Evolutionary conservation across 2,113 vertebrate species (phyloP).

Genomic region (Ivindomyrus marchei): DNA sequence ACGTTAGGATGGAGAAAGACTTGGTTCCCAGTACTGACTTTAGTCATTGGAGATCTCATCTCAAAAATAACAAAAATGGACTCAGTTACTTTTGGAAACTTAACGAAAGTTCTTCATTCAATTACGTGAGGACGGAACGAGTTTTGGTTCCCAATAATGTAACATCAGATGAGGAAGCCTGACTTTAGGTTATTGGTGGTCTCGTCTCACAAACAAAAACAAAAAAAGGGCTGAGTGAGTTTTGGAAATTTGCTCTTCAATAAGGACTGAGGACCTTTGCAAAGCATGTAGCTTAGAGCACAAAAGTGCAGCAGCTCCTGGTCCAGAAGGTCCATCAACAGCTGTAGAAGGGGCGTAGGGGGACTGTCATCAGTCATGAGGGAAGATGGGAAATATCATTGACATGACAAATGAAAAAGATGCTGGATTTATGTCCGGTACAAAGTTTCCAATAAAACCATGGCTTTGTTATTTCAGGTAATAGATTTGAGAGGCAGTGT

Average conservation of each 20-base stretch:
- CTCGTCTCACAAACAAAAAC: background rate
- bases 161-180: background rate
- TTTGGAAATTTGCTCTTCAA: background rate
- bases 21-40: background rate
- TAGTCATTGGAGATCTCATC: background rate
- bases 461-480: slow-evolving; percentile 78
- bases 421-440: slow-evolving; percentile 51
- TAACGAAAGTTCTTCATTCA: background rate
- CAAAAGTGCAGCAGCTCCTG: slow-evolving; percentile 48
- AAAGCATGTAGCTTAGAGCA: slow-evolving; percentile 35
- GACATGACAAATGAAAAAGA: slow-evolving; percentile 40
- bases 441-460: slow-evolving; percentile 60
- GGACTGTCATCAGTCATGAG: background rate
- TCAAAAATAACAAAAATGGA: background rate
- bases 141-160: background rate
- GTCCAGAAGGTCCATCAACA: slow-evolving; percentile 50
- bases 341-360: slow-evolving; percentile 42
- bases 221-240: background rate
- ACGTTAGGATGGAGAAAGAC: background rate
- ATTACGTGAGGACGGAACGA: background rate
- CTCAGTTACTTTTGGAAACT: background rate
- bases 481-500: slow-evolving; percentile 87
- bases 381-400: background rate
- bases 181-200: background rate
- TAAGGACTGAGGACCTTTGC: slow-evolving; percentile 46